phyloP scores from a whole-genome alignment of 1,140 invertebrate genomes.

The Branchinecta lindahli region DNA sequence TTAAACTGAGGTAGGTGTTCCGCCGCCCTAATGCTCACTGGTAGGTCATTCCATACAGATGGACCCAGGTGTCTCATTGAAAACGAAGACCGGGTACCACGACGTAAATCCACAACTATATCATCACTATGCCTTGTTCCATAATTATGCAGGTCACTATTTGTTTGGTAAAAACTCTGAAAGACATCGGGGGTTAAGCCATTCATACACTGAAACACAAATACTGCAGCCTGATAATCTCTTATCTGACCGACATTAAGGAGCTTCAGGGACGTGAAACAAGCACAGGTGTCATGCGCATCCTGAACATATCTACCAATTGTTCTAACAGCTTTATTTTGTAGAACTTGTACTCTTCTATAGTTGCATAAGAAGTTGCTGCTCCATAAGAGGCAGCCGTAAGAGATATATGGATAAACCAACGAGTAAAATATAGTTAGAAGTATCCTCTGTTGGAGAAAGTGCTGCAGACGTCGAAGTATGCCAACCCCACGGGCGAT shows the following conservation, averaged over 20 bases:
- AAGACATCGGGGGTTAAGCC: background rate
- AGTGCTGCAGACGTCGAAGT: background rate
- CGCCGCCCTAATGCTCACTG: conserved; percentile 1
- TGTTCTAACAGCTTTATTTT: conserved; percentile 4
- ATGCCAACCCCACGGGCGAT: background rate
- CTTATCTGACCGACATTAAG: conserved; percentile 8
- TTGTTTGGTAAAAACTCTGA: background rate
- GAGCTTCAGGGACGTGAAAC: conserved; percentile 2
- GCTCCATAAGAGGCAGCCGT: background rate
- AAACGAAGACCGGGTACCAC: background rate
- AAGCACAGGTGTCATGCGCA: background rate
- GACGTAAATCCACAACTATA: background rate
- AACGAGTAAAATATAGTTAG: background rate
- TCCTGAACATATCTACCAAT: background rate
- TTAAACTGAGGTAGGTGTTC: conserved; percentile 2
- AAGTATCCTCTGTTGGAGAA: conserved; percentile 2
- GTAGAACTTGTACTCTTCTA: conserved; percentile 9
- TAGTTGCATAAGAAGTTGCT: conserved; percentile 2
- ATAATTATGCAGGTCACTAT: background rate
- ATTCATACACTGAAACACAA: conserved; percentile 4
- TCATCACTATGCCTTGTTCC: conserved; percentile 2
- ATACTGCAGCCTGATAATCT: background rate
- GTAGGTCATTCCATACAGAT: conserved; percentile 3
- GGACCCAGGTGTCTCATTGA: background rate
- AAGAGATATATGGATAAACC: conserved; percentile 7